A percentile compares a stretch with the other conserved stretches of the same genome.
These are phyloP conservation scores for Montipora cactus DNA, from an alignment of 64 coral and sea anemone species.

Conservation along the genomic window DNA sequence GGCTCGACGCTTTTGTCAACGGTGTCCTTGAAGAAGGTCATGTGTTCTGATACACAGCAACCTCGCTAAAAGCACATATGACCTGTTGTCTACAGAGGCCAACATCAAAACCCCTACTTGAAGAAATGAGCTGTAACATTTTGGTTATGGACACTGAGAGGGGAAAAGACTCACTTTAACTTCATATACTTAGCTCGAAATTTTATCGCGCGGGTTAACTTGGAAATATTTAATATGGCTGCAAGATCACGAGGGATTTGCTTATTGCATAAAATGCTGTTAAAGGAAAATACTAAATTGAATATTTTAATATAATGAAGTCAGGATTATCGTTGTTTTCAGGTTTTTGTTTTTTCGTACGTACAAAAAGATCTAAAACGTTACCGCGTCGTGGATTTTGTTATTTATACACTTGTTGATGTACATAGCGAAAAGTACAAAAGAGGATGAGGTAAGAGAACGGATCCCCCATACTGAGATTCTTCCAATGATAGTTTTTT, in stretches of 20 bases:
- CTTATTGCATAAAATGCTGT: neutral
- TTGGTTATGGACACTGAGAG: too few species aligned
- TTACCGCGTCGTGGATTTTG: neutral
- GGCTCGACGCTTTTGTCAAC: neutral
- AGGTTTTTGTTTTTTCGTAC: neutral
- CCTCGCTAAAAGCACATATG: neutral
- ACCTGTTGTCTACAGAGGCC: neutral
- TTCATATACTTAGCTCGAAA: neutral
- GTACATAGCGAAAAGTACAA: neutral
- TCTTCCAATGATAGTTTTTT: too few species aligned
- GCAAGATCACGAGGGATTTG: neutral
- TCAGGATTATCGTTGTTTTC: neutral
- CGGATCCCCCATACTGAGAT: too few species aligned
- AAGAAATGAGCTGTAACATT: too few species aligned
- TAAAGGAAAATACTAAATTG: neutral
- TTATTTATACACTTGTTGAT: neutral
- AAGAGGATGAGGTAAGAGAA: too few species aligned
- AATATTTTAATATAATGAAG: neutral
- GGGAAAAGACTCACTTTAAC: too few species aligned
- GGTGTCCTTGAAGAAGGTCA: neutral
- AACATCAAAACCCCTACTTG: neutral
- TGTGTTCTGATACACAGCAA: neutral
- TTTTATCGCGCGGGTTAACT: neutral
- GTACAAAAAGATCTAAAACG: neutral
- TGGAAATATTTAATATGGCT: neutral